Evolutionary conservation across 2,113 vertebrate genomes (phyloP), one percentile per base, ranked within the genome.

Genomic region (Tragulus kanchil): DNA sequence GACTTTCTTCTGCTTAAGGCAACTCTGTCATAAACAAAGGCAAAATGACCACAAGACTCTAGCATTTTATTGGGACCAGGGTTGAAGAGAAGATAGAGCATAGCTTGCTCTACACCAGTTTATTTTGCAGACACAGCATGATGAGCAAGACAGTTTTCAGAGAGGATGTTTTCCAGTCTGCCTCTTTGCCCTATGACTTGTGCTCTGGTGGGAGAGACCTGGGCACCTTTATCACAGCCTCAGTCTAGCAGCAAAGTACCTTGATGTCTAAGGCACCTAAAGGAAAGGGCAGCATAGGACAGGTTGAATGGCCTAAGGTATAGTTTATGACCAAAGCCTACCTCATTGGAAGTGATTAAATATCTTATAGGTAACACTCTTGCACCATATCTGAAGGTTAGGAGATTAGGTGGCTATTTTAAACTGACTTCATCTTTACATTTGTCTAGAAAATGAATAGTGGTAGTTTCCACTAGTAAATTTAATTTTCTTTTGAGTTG

Each of bases 401-500:
- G 36, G 78, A 58, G 56, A 52, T 58, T 64, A 95, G 59, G 42
- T 45, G 17, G 58, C n/a, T 82, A 21, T 89, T 93, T 93, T 56
- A n/a, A 64, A 42, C 16, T 50, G 58, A 23, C 50, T 64, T 79
- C 86, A 67, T 83, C 73, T 73, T 75, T 61, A 48, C 3, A 5
- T 42, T 42, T 19, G 58, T 71, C 10, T 25, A 78, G 64, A 85
- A 95, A 93, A 89, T 65, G 42, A 69, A 83, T 54, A 56, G 31
- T 69, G 62, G 36, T 81, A 21, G 42, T 91, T 90, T 82, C 59
- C 61, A 82, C 54, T 31, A 87, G 77, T 75, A 86, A 89, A 93
- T 62, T 87, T 56, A 87, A 79, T 95, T 96, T 98, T 78, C 65
- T 75, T 95, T 79, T 28, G 25, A 94, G 50, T 65, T 61, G 50